Evolutionary conservation across 2,797 vertebrate genomes (phyloP).

Genomic region (Mormyrops attenuatus): DNA sequence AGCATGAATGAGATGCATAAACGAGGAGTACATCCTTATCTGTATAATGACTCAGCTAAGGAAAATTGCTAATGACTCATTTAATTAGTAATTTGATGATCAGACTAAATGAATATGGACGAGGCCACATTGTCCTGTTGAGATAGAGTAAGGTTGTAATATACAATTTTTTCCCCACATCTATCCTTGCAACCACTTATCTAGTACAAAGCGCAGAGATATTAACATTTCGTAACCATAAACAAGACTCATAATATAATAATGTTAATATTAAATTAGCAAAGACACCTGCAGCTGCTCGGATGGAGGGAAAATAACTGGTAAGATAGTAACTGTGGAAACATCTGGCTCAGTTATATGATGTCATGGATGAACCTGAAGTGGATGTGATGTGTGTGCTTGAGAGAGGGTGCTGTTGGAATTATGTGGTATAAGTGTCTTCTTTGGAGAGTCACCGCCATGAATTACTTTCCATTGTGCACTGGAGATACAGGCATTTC

Average conservation of each 20-base stretch:
- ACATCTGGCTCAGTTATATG: neutral
- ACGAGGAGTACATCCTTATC: neutral
- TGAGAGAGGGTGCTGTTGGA: neutral
- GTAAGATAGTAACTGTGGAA: neutral
- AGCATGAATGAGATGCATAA: neutral
- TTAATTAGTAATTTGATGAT: slow-evolving; percentile 32
- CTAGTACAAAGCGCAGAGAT: neutral
- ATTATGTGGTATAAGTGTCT: neutral
- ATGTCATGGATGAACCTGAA: neutral
- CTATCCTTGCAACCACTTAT: neutral
- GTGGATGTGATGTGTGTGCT: neutral
- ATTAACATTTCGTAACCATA: neutral
- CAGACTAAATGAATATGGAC: neutral
- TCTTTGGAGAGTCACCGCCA: neutral
- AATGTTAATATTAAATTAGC: neutral
- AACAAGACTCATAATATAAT: neutral
- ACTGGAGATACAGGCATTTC: neutral
- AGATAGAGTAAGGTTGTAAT: neutral
- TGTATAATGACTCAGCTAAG: neutral
- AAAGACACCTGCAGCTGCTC: neutral
- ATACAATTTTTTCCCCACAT: neutral
- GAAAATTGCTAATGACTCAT: slow-evolving; percentile 21
- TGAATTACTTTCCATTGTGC: neutral
- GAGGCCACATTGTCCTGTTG: neutral
- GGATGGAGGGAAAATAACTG: neutral